Evolutionary conservation across 2,888 invertebrate species (phyloP).

Genomic region (Folsomia manolachei): DNA sequence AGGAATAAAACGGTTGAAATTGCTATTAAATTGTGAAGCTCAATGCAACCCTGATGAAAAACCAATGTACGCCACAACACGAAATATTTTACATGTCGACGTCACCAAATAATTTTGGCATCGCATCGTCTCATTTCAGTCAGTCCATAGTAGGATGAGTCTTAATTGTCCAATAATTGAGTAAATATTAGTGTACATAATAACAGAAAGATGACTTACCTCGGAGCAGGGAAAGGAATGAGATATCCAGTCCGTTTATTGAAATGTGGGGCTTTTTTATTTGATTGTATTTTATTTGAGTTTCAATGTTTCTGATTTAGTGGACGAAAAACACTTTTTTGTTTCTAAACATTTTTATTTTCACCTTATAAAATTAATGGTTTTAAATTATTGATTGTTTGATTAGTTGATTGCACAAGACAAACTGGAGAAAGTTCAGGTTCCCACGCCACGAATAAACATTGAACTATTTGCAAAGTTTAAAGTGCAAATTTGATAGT

Average conservation of each 20-base stretch:
- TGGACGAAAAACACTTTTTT: not conserved
- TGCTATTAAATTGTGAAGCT: slow-evolving; percentile 1
- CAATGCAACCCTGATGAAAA: not conserved
- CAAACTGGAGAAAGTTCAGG: not conserved
- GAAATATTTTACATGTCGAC: too few relatives aligned
- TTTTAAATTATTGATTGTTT: too few relatives aligned
- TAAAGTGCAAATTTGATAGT: too few relatives aligned
- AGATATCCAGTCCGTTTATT: not conserved
- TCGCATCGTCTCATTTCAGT: not conserved
- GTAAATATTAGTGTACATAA: not conserved
- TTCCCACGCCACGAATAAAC: not conserved
- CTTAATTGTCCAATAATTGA: not conserved
- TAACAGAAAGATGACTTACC: not conserved
- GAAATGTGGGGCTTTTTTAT: not conserved
- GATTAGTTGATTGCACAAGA: not conserved
- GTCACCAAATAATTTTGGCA: too few relatives aligned
- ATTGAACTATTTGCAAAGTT: too few relatives aligned
- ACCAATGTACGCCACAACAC: not conserved
- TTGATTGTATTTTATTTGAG: not conserved
- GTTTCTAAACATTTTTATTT: too few relatives aligned
- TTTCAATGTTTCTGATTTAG: not conserved
- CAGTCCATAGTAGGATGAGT: not conserved
- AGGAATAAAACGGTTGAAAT: slow-evolving; percentile 16
- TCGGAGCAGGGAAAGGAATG: not conserved
- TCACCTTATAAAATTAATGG: too few relatives aligned